phyloP scores from a whole-genome alignment of 1,140 invertebrate species.

The Brachionus rotundiformis region DNA sequence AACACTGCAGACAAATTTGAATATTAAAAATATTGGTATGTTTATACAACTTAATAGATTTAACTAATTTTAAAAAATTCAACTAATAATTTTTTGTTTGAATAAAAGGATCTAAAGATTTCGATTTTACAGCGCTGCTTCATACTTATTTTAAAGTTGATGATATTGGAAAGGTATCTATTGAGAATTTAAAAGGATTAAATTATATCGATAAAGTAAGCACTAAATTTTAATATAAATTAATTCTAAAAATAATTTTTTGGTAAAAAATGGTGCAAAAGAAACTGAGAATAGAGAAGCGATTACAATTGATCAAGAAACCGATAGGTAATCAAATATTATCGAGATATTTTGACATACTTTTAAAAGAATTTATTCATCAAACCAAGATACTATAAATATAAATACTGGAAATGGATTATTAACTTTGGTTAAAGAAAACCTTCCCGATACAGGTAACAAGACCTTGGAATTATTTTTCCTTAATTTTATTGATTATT shows the following conservation, averaged over 20 bases:
- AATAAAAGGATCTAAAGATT: conserved; percentile 74
- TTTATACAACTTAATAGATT: background rate
- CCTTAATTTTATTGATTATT: too few relatives aligned
- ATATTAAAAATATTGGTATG: conserved; percentile 58
- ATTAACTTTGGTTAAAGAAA: conserved; percentile 87
- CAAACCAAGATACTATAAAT: conserved; percentile 85
- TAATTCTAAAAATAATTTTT: background rate
- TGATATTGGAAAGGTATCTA: conserved; percentile 83
- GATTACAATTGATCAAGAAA: conserved; percentile 84
- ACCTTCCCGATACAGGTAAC: conserved; percentile 84
- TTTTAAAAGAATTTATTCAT: conserved; percentile 76
- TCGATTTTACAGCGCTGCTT: conserved; percentile 86
- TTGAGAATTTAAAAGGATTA: conserved; percentile 84
- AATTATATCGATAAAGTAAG: conserved; percentile 87
- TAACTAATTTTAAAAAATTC: background rate
- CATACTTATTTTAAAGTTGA: conserved; percentile 94
- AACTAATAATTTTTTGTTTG: conserved; percentile 32
- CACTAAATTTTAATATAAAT: background rate
- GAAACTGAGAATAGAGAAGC: conserved; percentile 83
- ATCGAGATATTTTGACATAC: too few relatives aligned
- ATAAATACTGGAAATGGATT: conserved; percentile 86
- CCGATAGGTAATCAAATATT: conserved; percentile 68
- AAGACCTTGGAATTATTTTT: too few relatives aligned
- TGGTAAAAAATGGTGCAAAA: conserved; percentile 70
- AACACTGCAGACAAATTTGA: conserved; percentile 55